A percentile compares a stretch with the other conserved stretches of the same genome.
phyloP scores from a whole-genome alignment of 2,113 vertebrate species.

The Pseudorhombus dupliciocellatus region DNA sequence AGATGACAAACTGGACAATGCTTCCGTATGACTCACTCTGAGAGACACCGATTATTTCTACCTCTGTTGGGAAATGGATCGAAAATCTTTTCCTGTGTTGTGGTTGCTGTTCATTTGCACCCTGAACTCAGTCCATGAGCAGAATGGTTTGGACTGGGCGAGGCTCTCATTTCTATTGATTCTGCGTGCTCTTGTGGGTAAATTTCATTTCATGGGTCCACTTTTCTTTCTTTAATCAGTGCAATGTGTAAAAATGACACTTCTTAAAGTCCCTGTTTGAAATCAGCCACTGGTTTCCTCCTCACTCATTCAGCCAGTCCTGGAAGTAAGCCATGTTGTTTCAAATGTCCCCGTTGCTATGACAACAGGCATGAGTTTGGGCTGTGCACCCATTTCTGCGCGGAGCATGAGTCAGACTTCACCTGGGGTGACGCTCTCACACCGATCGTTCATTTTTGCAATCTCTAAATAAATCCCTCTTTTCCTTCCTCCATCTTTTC shows the following conservation, averaged over 20 bases:
- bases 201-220: conserved; percentile 16
- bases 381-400: neutral
- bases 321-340: conserved; percentile 22
- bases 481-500: conserved; percentile 3
- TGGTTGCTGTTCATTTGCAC: conserved; percentile 6
- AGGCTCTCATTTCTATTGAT: conserved; percentile 27
- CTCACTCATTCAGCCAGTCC: conserved; percentile 9
- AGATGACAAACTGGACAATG: conserved; percentile 33
- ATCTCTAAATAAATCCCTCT: conserved; percentile 6
- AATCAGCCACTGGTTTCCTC: conserved; percentile 33
- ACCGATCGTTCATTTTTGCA: neutral
- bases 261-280: conserved; percentile 9
- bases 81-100: conserved; percentile 36
- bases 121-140: neutral
- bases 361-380: conserved; percentile 21
- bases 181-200: conserved; percentile 16
- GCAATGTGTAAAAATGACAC: neutral
- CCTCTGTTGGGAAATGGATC: conserved; percentile 30
- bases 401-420: neutral
- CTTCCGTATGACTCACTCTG: conserved; percentile 49
- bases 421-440: neutral
- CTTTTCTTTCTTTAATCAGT: neutral
- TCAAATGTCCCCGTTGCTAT: conserved; percentile 42
- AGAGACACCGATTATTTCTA: conserved; percentile 41
- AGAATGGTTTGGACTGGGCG: conserved; percentile 3